Evolutionary conservation across 2,113 vertebrate genomes (phyloP), one percentile per base, ranked within the genome.

Genomic region (Serinus canaria): DNA sequence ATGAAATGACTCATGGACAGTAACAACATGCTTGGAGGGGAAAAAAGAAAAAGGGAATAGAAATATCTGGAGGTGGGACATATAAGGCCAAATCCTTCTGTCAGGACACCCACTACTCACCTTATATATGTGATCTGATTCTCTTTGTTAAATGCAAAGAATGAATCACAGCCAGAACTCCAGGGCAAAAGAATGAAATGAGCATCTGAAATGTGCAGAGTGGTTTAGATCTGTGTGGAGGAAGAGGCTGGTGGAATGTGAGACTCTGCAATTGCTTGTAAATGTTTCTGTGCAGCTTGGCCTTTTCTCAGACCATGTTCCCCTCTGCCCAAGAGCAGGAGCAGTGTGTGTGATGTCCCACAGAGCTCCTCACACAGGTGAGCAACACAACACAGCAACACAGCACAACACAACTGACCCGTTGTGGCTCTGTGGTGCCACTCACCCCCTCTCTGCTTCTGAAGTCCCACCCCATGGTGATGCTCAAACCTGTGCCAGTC

Each of bases 1-100:
- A 95, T 95, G 88, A 83, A 94, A 80, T 97, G 94, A 96, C 56
- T 97, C 94, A 97, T 35, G 84, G 87, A 15, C 72, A 87, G 90
- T 77, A 95, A 95, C 89, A 93, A 83, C 55, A 37, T 62, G 58
- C 69, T 89, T 31, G 15, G 85, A 60, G 46, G 14, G 15, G 18
- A 2, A 8, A 17, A 49, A 58, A 23, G 8, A 24, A 55, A 56
- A 53, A 60, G 27, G 30, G 58, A 76, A 23, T 12, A 68, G 46
- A 81, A 47, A 58, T 23, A 80, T 15, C 77, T 52, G 82, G 78
- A 89, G 70, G 70, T 95, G 83, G 95, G 49, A 95, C 53, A 39
- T 63, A 31, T 3, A 80, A 86, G 70, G 73, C 80, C 73, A 82
- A 27, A 37, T 78, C 10, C 64, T 90, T 81, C 87, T 95, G 83